These are phyloP conservation scores for Periparus ater DNA, from an alignment of 2,797 vertebrate species.

Conservation along the genomic window DNA sequence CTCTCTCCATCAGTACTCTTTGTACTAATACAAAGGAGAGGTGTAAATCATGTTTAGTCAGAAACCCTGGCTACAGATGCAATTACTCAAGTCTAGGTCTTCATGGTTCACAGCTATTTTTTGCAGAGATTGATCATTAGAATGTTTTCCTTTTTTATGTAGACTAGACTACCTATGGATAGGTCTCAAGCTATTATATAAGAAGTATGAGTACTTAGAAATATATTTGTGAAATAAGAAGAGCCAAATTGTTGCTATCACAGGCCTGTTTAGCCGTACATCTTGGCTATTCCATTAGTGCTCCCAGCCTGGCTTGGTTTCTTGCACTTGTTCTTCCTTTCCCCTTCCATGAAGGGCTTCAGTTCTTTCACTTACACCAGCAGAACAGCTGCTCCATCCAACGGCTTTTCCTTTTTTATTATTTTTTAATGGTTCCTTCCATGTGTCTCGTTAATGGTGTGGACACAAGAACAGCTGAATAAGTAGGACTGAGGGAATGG, in stretches of 20 bases:
- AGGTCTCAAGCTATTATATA: neutral
- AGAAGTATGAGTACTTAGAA: neutral
- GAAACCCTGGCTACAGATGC: neutral
- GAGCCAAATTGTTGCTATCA: neutral
- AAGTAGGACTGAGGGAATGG: neutral
- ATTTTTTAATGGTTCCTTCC: neutral
- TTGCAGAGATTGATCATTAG: neutral
- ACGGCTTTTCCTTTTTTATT: neutral
- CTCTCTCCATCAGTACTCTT: neutral
- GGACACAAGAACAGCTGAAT: neutral
- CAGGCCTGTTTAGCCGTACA: accelerated
- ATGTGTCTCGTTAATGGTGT: neutral
- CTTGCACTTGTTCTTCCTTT: neutral
- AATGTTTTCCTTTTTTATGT: neutral
- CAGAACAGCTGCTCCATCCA: neutral
- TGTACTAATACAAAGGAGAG: neutral
- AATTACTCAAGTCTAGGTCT: neutral
- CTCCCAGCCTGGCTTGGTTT: neutral
- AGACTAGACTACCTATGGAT: neutral
- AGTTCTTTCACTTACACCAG: neutral
- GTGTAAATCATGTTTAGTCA: neutral
- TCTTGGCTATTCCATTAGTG: neutral
- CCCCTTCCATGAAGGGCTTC: neutral
- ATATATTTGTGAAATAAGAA: neutral
- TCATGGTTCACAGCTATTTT: neutral